A percentile compares a stretch with the other conserved stretches of the same genome.
Evolutionary conservation across 1,140 invertebrate species (phyloP).

Genomic region (Halyomorpha halys): DNA sequence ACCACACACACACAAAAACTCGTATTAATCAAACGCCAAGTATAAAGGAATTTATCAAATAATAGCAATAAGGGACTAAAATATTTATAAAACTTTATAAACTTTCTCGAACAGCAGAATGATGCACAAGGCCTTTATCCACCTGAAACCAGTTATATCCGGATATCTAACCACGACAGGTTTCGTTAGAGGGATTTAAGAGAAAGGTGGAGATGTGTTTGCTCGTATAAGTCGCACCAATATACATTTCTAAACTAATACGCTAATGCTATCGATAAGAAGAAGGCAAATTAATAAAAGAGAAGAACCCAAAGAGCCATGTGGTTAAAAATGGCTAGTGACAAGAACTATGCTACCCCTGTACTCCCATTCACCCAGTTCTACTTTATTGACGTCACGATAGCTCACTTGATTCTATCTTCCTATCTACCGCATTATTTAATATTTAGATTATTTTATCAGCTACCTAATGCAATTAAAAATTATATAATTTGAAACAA

Average conservation of each 20-base stretch:
- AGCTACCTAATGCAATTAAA: too few species aligned
- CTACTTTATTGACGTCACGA: conserved; percentile 26
- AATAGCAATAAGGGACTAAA: background rate
- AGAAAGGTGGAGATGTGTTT: conserved; percentile 2
- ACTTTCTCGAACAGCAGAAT: background rate
- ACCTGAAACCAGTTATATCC: conserved; percentile 30
- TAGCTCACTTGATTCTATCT: background rate
- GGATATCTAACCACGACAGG: conserved; percentile 29
- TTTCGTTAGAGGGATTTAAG: conserved; percentile 16
- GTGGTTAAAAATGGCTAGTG: conserved; percentile 23
- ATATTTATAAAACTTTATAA: conserved; percentile 4
- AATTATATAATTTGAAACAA: too few species aligned
- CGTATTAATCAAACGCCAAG: too few species aligned
- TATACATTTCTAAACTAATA: conserved; percentile 12
- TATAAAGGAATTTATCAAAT: background rate
- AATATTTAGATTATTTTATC: too few species aligned
- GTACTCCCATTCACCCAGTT: conserved; percentile 9
- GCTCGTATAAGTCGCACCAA: background rate
- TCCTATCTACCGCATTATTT: too few species aligned
- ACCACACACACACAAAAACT: too few species aligned
- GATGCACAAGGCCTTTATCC: conserved; percentile 16
- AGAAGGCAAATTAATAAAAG: conserved; percentile 6
- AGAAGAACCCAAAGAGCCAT: conserved; percentile 21
- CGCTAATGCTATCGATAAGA: background rate
- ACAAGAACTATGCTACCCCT: conserved; percentile 18